Evolutionary conservation across 2,888 invertebrate genomes (phyloP), one percentile per base, ranked within the genome.

Genomic region (Amphipyra berbera): DNA sequence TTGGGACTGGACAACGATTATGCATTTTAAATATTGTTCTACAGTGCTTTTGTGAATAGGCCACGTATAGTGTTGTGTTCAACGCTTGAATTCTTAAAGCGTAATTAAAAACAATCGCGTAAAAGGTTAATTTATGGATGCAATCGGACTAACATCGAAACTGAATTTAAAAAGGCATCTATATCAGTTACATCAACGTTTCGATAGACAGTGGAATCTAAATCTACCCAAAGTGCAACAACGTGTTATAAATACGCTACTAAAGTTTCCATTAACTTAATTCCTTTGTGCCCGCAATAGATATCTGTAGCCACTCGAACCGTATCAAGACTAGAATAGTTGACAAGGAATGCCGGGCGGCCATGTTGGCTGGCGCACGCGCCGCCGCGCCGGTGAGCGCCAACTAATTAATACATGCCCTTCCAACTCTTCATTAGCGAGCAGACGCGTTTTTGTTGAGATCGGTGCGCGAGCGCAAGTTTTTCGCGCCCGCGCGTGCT

Each of bases 351-450:
- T 79, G 81, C 61, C 65, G 68, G 66, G 77, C 76, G 61, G 75
- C 76, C 72, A 79, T 80, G 70, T 76, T 78, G 77, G 80, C 69
- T 67, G 81, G 88, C 86, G 90, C 91, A 90, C 91, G 90, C 90
- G 91, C 88, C 87, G 85, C 89, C 91, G 90, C 90, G 91, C 88
- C 87, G 85, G 71, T 88, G 90, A 80, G 81, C 87, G 86, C 84
- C 81, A 70, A 65, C 86, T 90, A 90, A 91, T 91, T 90, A 90
- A 88, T 87, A 87, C 88, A 80, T 83, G 89, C 90, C 92, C 91
- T 92, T 90, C 86, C 84, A 88, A 84, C 86, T 91, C 88, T 90
- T 92, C 87, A 92, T 91, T 91, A 91, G 85, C 76, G 82, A 75
- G 87, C 87, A 90, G 90, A 91, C 92, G 88, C 82, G 83, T 92